Base-by-base conservation (phyloP, 2,888 invertebrate species). In the Masnerella sp. region DNA sequence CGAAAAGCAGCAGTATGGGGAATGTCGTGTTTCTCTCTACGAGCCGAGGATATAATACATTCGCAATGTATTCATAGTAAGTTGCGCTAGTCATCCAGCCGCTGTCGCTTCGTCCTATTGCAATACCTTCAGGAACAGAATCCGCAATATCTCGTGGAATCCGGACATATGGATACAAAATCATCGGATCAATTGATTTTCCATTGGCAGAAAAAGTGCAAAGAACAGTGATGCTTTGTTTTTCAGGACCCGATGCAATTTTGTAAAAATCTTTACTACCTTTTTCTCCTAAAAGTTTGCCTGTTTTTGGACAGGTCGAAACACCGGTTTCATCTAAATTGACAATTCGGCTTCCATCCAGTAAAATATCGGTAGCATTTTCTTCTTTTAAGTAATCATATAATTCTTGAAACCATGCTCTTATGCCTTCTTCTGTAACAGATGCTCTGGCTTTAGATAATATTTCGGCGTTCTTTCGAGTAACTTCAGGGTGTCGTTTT, bases 51-150 rank as follows among this genome's bases (percentile, higher is more conserved):
- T 76, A 74, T 8, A 85, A 84, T 30, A 83, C 69, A 49, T 85
- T 85, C 0, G 81, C 68, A 3, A 85, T 75, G 62, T 83, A 85
- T 73, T 85, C 83, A 73, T 75, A 85, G 70, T 85, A 85, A 0
- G 84, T 83, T 32, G 74, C 76, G 3, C 76, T 68, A 18, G 78
- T 80, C 83, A 86, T 87, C 83, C 82, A 85, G 1, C 84, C 84
- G 43, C 59, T 67, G 11, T 82, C 76, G 5, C 82, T 81, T 11
- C 79, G 61, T 0, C 84, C 84, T 14, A 82, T 78, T 42, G 74
- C 72, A 77, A 80, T 81, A 47, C 68, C 58, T 36, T 78, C 69
- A 15, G 79, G 78, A 30, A 78, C 64, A 18, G 68, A 64, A 45
- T 68, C 43, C 4, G 71, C 67, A 11, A 78, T 72, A 40, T 64